Percentiles rank a stretch among this genome's conserved stretches.
Conservation (phyloP, 2,888 invertebrate species). For the Gastrophysa polygoni region DNA sequence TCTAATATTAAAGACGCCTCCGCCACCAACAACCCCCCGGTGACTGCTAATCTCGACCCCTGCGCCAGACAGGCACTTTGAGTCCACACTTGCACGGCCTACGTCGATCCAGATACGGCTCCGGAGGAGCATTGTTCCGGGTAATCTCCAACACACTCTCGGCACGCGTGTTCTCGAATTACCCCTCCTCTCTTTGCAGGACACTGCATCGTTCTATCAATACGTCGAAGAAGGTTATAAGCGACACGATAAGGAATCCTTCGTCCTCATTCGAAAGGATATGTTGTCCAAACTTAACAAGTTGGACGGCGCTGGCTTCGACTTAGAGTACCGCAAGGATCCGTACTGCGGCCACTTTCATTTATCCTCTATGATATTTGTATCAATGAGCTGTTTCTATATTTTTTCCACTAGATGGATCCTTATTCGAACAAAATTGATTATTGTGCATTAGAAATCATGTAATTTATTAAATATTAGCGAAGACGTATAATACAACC, state of each 20-base stretch:
- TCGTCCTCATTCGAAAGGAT: too few relatives aligned
- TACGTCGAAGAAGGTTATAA: slow-evolving; percentile 42
- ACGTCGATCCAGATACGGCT: slow-evolving; percentile 52
- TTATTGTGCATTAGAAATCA: too few relatives aligned
- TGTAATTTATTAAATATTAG: too few relatives aligned
- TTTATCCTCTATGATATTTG: too few relatives aligned
- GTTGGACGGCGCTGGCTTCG: too few relatives aligned
- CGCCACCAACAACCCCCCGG: not conserved
- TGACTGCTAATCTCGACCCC: slow-evolving; percentile 32
- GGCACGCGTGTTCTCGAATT: slow-evolving; percentile 41
- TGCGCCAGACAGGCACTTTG: slow-evolving; percentile 33
- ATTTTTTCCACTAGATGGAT: too few relatives aligned
- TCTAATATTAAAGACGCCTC: not conserved
- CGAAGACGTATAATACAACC: too few relatives aligned
- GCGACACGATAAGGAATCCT: not conserved
- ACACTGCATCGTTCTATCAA: slow-evolving; percentile 46
- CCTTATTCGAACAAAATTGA: too few relatives aligned
- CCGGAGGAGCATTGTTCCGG: slow-evolving; percentile 45
- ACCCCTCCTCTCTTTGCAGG: slow-evolving; percentile 32
- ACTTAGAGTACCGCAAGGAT: too few relatives aligned
- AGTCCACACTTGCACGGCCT: slow-evolving; percentile 38
- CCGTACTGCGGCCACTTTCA: too few relatives aligned
- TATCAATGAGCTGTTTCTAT: too few relatives aligned
- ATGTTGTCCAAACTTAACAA: too few relatives aligned
- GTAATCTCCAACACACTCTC: slow-evolving; percentile 56